Percentiles rank a stretch among this genome's conserved stretches.
phyloP scores from a whole-genome alignment of 2,797 vertebrate genomes.

The Macropodus opercularis region DNA sequence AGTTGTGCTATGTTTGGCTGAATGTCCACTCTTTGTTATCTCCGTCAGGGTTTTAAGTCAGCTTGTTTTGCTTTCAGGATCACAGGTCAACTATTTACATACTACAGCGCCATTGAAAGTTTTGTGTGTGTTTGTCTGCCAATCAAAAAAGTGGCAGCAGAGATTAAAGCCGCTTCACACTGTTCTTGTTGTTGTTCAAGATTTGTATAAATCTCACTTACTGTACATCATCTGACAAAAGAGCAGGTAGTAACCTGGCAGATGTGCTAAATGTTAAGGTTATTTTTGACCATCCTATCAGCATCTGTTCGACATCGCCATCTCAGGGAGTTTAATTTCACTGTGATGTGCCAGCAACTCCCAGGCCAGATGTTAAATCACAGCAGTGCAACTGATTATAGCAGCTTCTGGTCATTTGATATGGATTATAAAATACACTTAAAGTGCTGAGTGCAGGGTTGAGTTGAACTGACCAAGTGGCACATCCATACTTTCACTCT shows the following conservation, averaged over 20 bases:
- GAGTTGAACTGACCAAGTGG: conserved; percentile 28
- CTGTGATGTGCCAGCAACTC: conserved; percentile 33
- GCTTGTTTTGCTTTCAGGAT: conserved; percentile 74
- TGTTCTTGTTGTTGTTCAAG: too few relatives aligned
- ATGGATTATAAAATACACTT: conserved; percentile 42
- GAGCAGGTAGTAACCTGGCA: neutral
- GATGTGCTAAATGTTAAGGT: conserved; percentile 4
- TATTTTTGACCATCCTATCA: conserved; percentile 2
- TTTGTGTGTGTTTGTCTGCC: conserved; percentile 37
- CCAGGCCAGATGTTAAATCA: conserved; percentile 49
- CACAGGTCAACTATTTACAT: conserved; percentile 61
- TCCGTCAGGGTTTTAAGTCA: conserved; percentile 73
- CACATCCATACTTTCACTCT: conserved; percentile 26
- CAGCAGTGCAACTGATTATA: conserved; percentile 23
- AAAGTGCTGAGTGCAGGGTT: conserved; percentile 43
- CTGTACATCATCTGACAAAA: neutral
- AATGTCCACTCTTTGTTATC: conserved; percentile 69
- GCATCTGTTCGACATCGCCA: conserved; percentile 39
- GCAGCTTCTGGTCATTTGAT: conserved; percentile 45
- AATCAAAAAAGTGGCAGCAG: conserved; percentile 6
- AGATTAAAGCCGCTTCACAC: too few relatives aligned
- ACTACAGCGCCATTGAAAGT: conserved; percentile 58
- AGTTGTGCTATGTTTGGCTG: conserved; percentile 75
- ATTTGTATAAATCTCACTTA: too few relatives aligned
- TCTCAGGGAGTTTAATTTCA: conserved; percentile 23